phyloP scores from a whole-genome alignment of 2,113 vertebrate species.

The Aviceda subcristata region DNA sequence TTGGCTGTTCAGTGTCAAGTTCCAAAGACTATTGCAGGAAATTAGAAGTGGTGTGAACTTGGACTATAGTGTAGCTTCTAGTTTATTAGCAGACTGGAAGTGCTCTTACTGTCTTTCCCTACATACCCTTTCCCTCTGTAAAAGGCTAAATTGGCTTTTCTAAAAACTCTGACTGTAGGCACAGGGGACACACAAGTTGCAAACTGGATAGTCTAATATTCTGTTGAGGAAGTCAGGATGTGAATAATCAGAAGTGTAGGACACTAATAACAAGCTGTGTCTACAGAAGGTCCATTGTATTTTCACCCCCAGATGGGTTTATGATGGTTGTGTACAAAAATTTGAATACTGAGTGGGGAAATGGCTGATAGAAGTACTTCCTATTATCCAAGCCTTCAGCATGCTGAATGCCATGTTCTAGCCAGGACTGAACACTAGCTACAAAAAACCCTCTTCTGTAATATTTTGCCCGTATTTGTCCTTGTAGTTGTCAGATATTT shows the following conservation, averaged over 20 bases:
- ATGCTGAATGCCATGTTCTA: background rate
- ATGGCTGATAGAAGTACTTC: background rate
- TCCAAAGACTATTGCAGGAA: background rate
- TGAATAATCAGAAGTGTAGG: background rate
- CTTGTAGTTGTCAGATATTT: conserved; percentile 90
- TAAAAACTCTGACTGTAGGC: background rate
- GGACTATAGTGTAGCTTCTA: background rate
- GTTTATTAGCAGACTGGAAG: background rate
- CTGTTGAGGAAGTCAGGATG: background rate
- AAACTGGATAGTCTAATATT: background rate
- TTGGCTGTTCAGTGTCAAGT: background rate
- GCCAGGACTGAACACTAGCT: background rate
- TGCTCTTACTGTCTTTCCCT: background rate
- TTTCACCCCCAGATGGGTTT: background rate
- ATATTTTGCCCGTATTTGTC: background rate
- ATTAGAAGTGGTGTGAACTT: background rate
- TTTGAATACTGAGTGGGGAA: background rate
- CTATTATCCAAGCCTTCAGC: background rate
- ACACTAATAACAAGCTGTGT: background rate
- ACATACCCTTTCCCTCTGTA: background rate
- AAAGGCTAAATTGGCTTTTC: background rate
- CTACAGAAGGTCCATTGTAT: background rate
- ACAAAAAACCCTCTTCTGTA: accelerated
- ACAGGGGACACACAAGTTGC: background rate
- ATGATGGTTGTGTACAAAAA: background rate